Evolutionary conservation across 1,140 invertebrate species (phyloP).

Genomic region (Sarcophaga peregrina): DNA sequence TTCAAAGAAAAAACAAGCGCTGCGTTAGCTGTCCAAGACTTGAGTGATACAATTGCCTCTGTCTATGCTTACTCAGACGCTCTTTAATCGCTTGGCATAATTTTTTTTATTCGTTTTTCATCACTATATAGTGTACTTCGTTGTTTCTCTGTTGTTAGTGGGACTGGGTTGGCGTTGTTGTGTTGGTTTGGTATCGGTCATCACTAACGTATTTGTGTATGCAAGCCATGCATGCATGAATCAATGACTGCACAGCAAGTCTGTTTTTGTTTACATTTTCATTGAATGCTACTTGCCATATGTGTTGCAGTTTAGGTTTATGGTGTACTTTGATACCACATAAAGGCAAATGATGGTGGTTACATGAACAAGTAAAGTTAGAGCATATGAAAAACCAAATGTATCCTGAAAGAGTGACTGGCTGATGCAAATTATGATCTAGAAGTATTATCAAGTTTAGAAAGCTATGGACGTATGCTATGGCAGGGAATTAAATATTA

Average conservation of each 20-base stretch:
- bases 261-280: constrained; percentile 19
- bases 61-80: neutral
- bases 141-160: neutral
- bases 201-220: neutral
- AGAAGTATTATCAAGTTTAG: too few species aligned
- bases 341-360: neutral
- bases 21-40: constrained; percentile 32
- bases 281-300: neutral
- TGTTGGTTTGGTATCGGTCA: neutral
- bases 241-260: neutral
- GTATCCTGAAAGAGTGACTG: too few species aligned
- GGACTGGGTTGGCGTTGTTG: neutral
- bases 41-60: neutral
- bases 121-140: too few species aligned
- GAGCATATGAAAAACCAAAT: too few species aligned
- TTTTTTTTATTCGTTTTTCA: too few species aligned
- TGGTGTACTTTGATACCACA: neutral
- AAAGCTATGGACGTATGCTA: too few species aligned
- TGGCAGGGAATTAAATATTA: too few species aligned
- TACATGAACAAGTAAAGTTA: too few species aligned
- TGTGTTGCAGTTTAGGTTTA: neutral
- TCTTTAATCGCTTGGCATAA: neutral
- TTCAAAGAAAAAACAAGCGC: constrained; percentile 13
- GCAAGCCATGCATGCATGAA: constrained; percentile 5
- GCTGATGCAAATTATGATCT: too few species aligned